Evolutionary conservation across 2,797 vertebrate species (phyloP), one percentile per base, ranked within the genome.

Genomic region (Rhynchotus rufescens): DNA sequence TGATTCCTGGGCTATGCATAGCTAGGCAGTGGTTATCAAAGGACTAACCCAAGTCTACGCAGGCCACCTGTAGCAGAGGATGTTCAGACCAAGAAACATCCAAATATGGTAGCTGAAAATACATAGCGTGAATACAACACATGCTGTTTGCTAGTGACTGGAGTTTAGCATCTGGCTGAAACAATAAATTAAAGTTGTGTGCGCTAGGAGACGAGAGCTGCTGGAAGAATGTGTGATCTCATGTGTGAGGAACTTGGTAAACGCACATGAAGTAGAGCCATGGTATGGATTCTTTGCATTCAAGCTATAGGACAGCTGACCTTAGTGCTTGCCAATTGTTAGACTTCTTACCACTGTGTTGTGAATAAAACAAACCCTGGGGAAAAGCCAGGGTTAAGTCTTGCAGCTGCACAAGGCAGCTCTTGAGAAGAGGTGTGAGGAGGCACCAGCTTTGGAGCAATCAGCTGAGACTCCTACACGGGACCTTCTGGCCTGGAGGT

Each of bases 201-300:
- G 6, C 23, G 44, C 15, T 15, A 61, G 44, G 56, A 60, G 20
- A 60, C 80, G 64, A 78, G 28, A 64, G 38, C 14, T 36, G 2
- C n/a, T 54, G 82, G 76, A 85, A 80, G 57, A 80, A 68, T 38
- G 9, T 15, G 21, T 65, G 68, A 88, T 12, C 14, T 80, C 56
- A 36, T 67, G 19, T 32, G 52, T 17, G 40, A 72, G 17, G 23
- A 84, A 49, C 49, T 59, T 59, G 3, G 6, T 62, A 34, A 61
- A 77, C 16, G 12, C 38, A 4, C 84, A 7, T 47, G 40, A 74
- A 74, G 36, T 10, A 57, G 21, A 90, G 30, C 9, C 13, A 34
- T 74, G n/a, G 20, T 75, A 80, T 36, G 22, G 6, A 61, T 88
- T 88, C 64, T 64, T 84, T 40, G 23, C 22, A 69, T 81, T 75